Evolutionary conservation across 2,797 vertebrate genomes (phyloP).

Genomic region (Cynopterus sphinx): DNA sequence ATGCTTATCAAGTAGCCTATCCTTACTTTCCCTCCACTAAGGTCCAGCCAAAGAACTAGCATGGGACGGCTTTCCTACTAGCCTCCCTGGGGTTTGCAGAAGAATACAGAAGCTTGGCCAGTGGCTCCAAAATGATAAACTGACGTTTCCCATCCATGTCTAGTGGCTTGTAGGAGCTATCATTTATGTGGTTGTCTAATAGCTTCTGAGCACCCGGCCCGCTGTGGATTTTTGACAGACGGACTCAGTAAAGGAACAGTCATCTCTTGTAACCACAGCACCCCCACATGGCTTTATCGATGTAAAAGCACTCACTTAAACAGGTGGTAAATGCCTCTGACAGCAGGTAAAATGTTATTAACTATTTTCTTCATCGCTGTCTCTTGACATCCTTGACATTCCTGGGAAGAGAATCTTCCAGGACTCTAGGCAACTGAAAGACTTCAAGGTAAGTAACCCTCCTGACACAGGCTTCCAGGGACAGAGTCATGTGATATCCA

Average conservation of each 20-base stretch:
- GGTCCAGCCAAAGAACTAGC: constrained; percentile 60
- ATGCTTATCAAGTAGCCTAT: constrained; percentile 57
- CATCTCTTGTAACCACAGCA: constrained; percentile 79
- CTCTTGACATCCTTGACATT: not conserved
- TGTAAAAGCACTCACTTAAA: constrained; percentile 46
- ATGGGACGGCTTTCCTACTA: constrained; percentile 67
- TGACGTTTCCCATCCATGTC: constrained; percentile 76
- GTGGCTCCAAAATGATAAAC: constrained; percentile 79
- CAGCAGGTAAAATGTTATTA: not conserved
- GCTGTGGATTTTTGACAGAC: not conserved
- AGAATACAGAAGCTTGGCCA: constrained; percentile 69
- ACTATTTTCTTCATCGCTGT: not conserved
- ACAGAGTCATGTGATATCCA: not conserved
- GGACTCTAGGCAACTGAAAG: not conserved
- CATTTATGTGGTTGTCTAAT: constrained; percentile 72
- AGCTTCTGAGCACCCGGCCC: constrained; percentile 52
- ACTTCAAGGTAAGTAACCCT: not conserved
- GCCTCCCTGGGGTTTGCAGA: constrained; percentile 68
- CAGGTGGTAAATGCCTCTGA: not conserved
- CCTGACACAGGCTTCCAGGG: not conserved
- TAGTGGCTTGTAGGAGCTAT: constrained; percentile 76
- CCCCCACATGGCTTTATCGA: constrained; percentile 75
- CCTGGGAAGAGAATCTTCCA: not conserved
- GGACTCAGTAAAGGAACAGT: not conserved
- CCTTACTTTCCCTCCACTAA: constrained; percentile 55